Base-by-base conservation (phyloP, 2,888 invertebrate species). In the Mystacides longicornis region DNA sequence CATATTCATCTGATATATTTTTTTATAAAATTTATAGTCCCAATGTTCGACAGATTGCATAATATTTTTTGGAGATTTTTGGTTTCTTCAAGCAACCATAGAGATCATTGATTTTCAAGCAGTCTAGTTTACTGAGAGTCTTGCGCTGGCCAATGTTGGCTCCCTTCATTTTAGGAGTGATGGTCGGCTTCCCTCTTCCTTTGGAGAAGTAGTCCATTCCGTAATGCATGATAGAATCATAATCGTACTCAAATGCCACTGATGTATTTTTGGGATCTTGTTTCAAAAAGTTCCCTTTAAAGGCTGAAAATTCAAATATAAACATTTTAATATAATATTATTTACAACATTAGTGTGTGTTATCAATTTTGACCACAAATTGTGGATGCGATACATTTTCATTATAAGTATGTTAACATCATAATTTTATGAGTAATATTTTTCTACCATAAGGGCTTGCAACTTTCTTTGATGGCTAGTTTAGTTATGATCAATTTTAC, bases 181-280 rank as follows among this genome's bases (percentile, higher is more conserved):
- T 77, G 0, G 85, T 84, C 2, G 82, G 81, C 64, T 78, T 81
- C 21, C 79, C 78, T 65, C 79, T 79, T 54, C 71, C 73, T 64
- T 79, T 80, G 62, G 82, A 82, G 66, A 85, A 85, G 67, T 81
- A 85, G 64, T 74, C 73, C 60, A 74, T 74, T 2, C 85, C 85
- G 63, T 90, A 90, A 67, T 90, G 90, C 87, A 89, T 87, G 27
- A 89, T 83, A 11, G 86, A 86, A 60, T 84, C 82, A 66, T 83
- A 89, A 67, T 89, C 89, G 64, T 90, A 90, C 55, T 84, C 83
- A 67, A 83, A 86, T 49, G 77, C 73, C 64, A 82, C 81, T 4
- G 82, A 81, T 4, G 83, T 83, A 62, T 83, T 82, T 51, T 79
- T 78, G 31, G 79, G 68, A 49, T 82, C 80, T 60, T 84, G 80